A percentile compares a stretch with the other conserved stretches of the same genome.
These are phyloP conservation scores for Parapsyche elsis DNA, from an alignment of 1,140 invertebrate genomes.

Conservation along the genomic window DNA sequence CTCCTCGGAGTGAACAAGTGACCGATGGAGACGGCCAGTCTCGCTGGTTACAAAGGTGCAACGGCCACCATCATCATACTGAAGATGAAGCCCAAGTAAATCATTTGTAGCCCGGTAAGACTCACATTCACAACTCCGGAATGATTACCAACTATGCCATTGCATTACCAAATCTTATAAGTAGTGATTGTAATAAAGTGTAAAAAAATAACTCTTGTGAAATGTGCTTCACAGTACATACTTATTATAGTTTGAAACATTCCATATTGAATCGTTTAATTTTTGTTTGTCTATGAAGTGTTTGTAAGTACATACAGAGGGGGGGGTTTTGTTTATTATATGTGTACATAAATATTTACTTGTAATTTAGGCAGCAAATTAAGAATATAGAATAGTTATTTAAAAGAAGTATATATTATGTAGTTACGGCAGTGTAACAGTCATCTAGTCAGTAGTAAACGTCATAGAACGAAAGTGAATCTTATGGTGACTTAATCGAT, in stretches of 20 bases:
- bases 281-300: no score
- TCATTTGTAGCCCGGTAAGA: background rate
- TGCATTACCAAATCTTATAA: background rate
- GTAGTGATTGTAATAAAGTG: no score
- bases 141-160: no score
- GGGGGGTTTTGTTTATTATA: background rate
- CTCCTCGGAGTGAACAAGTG: constrained; percentile 83
- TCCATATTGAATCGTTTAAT: background rate
- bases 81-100: constrained; percentile 14
- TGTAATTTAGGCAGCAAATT: background rate
- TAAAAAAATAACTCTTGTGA: no score
- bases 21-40: constrained; percentile 59
- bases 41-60: constrained; percentile 12
- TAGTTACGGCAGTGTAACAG: constrained; percentile 4
- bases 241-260: background rate
- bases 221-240: no score
- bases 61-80: constrained; percentile 38
- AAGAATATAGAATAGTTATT: background rate
- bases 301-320: background rate
- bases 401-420: background rate
- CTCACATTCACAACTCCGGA: no score
- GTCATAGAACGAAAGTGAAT: constrained; percentile 20
- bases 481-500: constrained; percentile 7
- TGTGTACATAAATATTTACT: background rate
- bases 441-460: constrained; percentile 36